These are phyloP conservation scores for Musca domestica DNA, from an alignment of 1,140 invertebrate genomes.

Conservation along the genomic window DNA sequence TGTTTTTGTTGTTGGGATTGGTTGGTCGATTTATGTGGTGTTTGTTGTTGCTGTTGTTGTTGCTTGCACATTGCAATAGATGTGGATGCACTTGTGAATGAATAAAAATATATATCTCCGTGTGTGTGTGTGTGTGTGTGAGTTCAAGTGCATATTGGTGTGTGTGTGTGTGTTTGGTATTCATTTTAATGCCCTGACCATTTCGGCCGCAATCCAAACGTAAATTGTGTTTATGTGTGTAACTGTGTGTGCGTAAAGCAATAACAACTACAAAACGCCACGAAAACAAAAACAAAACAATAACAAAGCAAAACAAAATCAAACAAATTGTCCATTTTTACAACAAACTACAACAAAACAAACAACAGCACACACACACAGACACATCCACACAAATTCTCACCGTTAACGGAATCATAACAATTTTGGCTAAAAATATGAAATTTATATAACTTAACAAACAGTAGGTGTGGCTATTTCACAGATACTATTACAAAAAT, in stretches of 20 bases:
- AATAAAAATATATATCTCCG: background rate
- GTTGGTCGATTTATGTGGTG: background rate
- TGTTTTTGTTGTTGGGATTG: background rate
- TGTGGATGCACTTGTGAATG: background rate
- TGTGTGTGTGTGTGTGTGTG: background rate
- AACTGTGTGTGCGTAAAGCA: too few relatives aligned
- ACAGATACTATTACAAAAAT: conserved; percentile 14
- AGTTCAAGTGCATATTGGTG: background rate
- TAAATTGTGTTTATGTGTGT: too few relatives aligned
- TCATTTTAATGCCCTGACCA: too few relatives aligned
- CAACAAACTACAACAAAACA: too few relatives aligned
- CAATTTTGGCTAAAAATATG: conserved; percentile 20
- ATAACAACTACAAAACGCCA: too few relatives aligned
- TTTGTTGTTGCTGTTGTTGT: too few relatives aligned
- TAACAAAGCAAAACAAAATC: background rate
- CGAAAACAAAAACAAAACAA: too few relatives aligned
- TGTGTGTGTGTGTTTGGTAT: background rate
- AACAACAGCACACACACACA: too few relatives aligned
- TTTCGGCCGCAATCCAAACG: too few relatives aligned
- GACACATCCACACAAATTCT: too few relatives aligned
- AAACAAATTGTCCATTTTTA: conserved; percentile 14
- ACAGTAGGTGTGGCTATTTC: conserved; percentile 19
- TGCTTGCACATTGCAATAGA: background rate
- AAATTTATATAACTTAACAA: conserved; percentile 20
- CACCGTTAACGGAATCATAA: too few relatives aligned